Base-by-base conservation (phyloP, 2,797 vertebrate species). In the Chiroxiphia lanceolata region DNA sequence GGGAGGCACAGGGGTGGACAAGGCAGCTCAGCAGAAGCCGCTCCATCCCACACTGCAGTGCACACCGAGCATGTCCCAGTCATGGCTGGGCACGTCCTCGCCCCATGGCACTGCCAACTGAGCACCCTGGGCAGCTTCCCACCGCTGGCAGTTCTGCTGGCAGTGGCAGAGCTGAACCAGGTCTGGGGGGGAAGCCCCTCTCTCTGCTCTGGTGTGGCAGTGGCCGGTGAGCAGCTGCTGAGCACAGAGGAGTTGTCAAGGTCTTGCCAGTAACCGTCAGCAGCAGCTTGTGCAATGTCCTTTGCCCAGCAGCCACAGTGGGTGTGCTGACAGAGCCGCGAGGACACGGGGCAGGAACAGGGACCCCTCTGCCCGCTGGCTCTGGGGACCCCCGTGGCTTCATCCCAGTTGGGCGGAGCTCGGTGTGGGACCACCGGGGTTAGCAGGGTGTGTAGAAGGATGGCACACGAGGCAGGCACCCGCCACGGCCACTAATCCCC, bases 331-430 rank as follows among this genome's bases (percentile, higher is more conserved):
- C 25, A 16, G 57, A 67, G 81, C 78, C 16, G 16, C 2, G 47
- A 54, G 90, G 67, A 42, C 25, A 4, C 44, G 0, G 0, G 12
- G 45, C 1, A 4, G 48, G 61, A 85, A 8, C 0, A 0, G 54
- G 68, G 42, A 50, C 83, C 63, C 71, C 64, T 71, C 59, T 70
- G 44, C 80, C 22, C 11, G 0, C 75, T 3, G 2, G 38, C 68
- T 44, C 31, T 38, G 4, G 27, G 40, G 34, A 75, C 26, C 54
- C 20, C 33, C 0, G 1, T 54, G 3, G 57, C 57, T 71, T 74
- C 8, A 4, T 47, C 57, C 12, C 7, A 1, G 1, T 0, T 20
- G 29, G 36, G 29, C 26, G 3, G 80, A 54, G 61, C 54, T 64
- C 10, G 22, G 65, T 16, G 1, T 7, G 31, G 81, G 83, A 64